Conservation (phyloP, 1,140 invertebrate genomes). For the Drosophila ohnishii region DNA sequence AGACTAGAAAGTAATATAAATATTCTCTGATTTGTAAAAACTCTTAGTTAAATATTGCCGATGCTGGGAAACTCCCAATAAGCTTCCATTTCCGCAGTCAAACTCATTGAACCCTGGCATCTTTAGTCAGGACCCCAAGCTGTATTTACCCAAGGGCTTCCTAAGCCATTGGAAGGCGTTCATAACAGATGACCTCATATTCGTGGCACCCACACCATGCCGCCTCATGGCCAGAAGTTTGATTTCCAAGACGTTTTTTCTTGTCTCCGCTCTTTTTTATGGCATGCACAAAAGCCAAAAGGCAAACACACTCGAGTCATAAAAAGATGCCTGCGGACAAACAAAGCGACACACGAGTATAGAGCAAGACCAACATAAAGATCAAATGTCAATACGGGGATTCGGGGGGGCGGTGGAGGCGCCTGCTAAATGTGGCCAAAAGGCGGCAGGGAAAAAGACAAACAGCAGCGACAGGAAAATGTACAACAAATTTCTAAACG, state of each 20-base stretch:
- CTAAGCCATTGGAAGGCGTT: conserved; percentile 56
- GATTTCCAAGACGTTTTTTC: conserved; percentile 59
- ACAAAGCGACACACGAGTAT: conserved; percentile 72
- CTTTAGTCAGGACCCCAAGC: conserved; percentile 19
- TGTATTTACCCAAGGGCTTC: conserved; percentile 71
- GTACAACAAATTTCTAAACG: conserved; percentile 79
- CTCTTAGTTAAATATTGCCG: conserved; percentile 2
- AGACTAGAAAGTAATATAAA: background rate
- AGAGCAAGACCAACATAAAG: conserved; percentile 69
- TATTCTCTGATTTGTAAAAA: background rate
- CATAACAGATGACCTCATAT: conserved; percentile 81
- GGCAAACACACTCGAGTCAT: conserved; percentile 80
- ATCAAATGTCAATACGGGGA: conserved; percentile 76
- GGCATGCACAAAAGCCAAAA: conserved; percentile 74
- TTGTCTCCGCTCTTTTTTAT: conserved; percentile 62
- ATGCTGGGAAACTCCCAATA: background rate
- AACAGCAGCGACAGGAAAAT: conserved; percentile 69
- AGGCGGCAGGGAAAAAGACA: conserved; percentile 55
- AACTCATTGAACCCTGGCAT: conserved; percentile 36
- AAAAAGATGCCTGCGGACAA: conserved; percentile 81
- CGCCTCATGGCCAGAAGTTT: conserved; percentile 43
- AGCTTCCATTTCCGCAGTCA: conserved; percentile 26
- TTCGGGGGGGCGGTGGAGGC: conserved; percentile 7
- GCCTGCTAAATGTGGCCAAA: conserved; percentile 74
- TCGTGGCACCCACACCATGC: conserved; percentile 30